These are phyloP conservation scores for Omphaloscelis lunosa DNA, from an alignment of 2,888 invertebrate genomes.

Conservation along the genomic window DNA sequence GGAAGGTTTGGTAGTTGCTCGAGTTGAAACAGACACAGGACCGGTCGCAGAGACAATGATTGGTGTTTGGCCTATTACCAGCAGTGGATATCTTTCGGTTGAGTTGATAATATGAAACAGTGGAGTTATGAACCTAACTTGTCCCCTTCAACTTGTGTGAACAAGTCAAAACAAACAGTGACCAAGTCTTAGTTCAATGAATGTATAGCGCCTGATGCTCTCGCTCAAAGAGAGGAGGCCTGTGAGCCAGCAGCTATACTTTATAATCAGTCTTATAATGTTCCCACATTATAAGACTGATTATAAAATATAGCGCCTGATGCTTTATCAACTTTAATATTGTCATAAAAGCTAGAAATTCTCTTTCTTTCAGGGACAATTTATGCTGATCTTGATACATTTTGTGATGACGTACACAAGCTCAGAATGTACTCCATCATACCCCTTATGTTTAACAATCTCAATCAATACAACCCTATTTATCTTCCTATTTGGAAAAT, in stretches of 20 bases:
- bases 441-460: constrained; percentile 50
- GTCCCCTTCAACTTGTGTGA: background rate
- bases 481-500: constrained; percentile 69
- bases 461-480: constrained; percentile 52
- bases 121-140: background rate
- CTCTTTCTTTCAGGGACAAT: constrained; percentile 90
- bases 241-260: too few relatives aligned
- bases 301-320: background rate
- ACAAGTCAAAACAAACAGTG: too few relatives aligned
- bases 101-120: background rate
- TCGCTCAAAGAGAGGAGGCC: too few relatives aligned
- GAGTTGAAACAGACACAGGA: background rate
- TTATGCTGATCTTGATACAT: constrained; percentile 92
- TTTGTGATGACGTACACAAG: constrained; percentile 74
- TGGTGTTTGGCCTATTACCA: background rate
- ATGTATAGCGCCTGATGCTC: background rate
- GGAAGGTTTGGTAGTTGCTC: background rate
- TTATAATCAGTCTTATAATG: too few relatives aligned
- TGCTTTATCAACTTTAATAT: background rate
- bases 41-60: background rate
- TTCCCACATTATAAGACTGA: too few relatives aligned
- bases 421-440: constrained; percentile 71
- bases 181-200: background rate
- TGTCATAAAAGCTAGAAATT: background rate
- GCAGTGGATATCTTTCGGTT: background rate